phyloP scores from a whole-genome alignment of 2,797 vertebrate species.

The Phyllotis vaccarum region DNA sequence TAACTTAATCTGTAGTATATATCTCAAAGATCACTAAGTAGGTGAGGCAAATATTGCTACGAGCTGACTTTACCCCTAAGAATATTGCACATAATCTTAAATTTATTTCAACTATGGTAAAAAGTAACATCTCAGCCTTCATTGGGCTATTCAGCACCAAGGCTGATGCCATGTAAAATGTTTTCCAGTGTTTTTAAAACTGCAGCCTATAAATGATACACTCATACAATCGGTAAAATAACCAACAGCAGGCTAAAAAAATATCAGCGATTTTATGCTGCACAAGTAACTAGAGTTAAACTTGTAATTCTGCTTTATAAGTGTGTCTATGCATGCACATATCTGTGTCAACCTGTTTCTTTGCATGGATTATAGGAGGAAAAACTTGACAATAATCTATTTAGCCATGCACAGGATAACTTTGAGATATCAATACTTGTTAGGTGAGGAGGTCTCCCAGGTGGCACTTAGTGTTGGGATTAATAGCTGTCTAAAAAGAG shows the following conservation, averaged over 20 bases:
- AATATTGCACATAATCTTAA: not conserved
- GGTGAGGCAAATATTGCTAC: not conserved
- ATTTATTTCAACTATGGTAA: not conserved
- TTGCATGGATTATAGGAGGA: not conserved
- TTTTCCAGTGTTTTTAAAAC: conserved; percentile 42
- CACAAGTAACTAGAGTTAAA: not conserved
- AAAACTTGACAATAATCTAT: not conserved
- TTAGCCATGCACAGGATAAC: not conserved
- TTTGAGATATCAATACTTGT: not conserved
- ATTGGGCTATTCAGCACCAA: not conserved
- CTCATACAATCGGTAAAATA: not conserved
- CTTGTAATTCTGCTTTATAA: not conserved
- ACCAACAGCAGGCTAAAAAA: not conserved
- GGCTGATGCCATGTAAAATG: not conserved
- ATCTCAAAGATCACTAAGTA: not conserved
- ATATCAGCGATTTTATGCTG: not conserved
- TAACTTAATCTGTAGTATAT: not conserved
- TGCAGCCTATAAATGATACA: not conserved
- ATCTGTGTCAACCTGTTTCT: not conserved
- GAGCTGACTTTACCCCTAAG: not conserved
- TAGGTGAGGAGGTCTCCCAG: not conserved
- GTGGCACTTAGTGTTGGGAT: too few species aligned
- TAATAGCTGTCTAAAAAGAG: not conserved
- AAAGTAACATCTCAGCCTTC: not conserved
- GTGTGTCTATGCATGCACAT: not conserved